A percentile compares a stretch with the other conserved stretches of the same genome.
These are phyloP conservation scores for Linyphia triangularis DNA, from an alignment of 2,888 invertebrate genomes.

Conservation along the genomic window DNA sequence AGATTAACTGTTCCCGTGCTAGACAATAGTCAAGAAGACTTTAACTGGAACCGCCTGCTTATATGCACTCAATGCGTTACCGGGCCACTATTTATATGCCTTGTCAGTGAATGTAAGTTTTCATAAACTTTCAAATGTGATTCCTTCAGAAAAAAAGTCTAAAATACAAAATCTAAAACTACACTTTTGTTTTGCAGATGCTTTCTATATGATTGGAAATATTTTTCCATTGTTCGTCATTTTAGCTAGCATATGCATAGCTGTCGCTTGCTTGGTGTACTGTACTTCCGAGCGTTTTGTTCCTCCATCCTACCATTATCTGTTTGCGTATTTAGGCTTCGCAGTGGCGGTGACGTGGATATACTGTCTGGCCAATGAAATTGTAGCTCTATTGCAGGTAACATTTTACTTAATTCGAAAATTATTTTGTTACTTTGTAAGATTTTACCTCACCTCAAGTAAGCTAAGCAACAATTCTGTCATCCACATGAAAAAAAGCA, in stretches of 20 bases:
- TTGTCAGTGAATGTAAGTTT: slow-evolving; percentile 79
- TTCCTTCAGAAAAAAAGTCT: neutral
- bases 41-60: slow-evolving; percentile 83
- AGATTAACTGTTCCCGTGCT: slow-evolving; percentile 83
- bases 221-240: slow-evolving; percentile 77
- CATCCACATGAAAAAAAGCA: neutral
- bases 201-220: slow-evolving; percentile 63
- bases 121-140: neutral
- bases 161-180: too few relatives aligned
- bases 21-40: slow-evolving; percentile 80
- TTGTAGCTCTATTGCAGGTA: slow-evolving; percentile 82
- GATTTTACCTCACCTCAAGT: neutral
- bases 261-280: slow-evolving; percentile 78
- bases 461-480: neutral
- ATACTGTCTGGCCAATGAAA: slow-evolving; percentile 84
- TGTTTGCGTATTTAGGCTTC: slow-evolving; percentile 83
- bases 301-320: slow-evolving; percentile 80
- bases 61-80: slow-evolving; percentile 82
- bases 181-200: slow-evolving; percentile 57
- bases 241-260: slow-evolving; percentile 77
- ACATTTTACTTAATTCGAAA: slow-evolving; percentile 20
- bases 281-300: slow-evolving; percentile 79
- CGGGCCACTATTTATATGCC: slow-evolving; percentile 81
- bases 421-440: neutral
- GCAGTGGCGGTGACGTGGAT: slow-evolving; percentile 83